phyloP scores from a whole-genome alignment of 2,888 invertebrate genomes.

The Acleris holmiana region DNA sequence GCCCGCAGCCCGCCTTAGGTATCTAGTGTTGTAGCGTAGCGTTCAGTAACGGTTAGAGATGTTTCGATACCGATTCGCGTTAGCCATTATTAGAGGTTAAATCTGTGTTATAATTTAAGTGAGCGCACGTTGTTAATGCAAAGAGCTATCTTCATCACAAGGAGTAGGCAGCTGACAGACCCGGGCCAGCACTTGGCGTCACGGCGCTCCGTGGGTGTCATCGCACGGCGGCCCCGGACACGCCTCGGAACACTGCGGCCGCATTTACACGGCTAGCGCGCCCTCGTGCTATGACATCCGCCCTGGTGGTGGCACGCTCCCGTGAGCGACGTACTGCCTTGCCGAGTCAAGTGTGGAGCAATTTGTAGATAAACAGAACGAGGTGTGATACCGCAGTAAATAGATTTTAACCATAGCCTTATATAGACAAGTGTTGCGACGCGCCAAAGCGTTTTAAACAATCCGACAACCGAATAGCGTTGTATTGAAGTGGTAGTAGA shows the following conservation, averaged over 20 bases:
- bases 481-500: not conserved
- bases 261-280: constrained; percentile 3
- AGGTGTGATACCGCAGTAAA: constrained; percentile 16
- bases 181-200: constrained; percentile 3
- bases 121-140: constrained; percentile 46
- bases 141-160: constrained; percentile 54
- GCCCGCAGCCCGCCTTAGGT: constrained; percentile 55
- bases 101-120: constrained; percentile 65
- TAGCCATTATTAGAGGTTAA: constrained; percentile 70
- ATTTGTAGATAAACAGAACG: constrained; percentile 14
- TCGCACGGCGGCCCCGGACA: constrained; percentile 1
- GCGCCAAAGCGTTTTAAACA: constrained; percentile 2
- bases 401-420: constrained; percentile 11
- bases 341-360: constrained; percentile 16
- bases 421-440: constrained; percentile 11
- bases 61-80: constrained; percentile 54
- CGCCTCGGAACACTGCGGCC: not conserved
- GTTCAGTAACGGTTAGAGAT: constrained; percentile 61
- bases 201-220: constrained; percentile 1
- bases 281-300: constrained; percentile 11
- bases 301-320: not conserved
- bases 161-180: constrained; percentile 30
- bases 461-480: not conserved
- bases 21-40: constrained; percentile 63
- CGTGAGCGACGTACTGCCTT: constrained; percentile 4